phyloP scores from a whole-genome alignment of 2,888 invertebrate genomes.

The Bembecia ichneumoniformis region DNA sequence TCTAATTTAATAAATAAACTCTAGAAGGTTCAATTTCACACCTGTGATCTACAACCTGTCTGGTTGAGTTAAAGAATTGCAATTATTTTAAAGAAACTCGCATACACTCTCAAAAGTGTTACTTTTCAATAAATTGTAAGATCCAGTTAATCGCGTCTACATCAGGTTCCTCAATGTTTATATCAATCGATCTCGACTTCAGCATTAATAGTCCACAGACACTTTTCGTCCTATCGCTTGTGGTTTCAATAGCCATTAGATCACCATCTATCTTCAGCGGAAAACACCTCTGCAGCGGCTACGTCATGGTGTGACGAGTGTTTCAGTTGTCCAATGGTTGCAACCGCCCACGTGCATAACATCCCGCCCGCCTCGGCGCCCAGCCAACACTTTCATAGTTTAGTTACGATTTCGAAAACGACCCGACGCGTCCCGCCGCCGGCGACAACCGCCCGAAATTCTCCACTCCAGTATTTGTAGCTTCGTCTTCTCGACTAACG shows the following conservation, averaged over 20 bases:
- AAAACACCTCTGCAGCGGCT: conserved; percentile 67
- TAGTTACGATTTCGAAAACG: conserved; percentile 74
- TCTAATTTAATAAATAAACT: too few relatives aligned
- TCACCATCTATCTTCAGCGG: conserved; percentile 60
- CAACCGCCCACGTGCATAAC: conserved; percentile 62
- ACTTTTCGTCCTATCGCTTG: background rate
- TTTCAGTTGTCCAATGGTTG: conserved; percentile 54
- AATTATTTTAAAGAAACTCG: too few relatives aligned
- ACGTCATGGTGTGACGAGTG: conserved; percentile 55
- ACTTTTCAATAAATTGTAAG: too few relatives aligned
- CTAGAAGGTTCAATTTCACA: too few relatives aligned
- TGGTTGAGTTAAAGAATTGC: too few relatives aligned
- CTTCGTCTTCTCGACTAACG: conserved; percentile 48
- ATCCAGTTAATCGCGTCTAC: too few relatives aligned
- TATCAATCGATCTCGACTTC: background rate
- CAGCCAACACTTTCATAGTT: conserved; percentile 68
- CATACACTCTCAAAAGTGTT: too few relatives aligned
- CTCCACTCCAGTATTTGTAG: conserved; percentile 45
- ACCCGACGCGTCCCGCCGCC: conserved; percentile 72
- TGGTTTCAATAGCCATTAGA: conserved; percentile 23
- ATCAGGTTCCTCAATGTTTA: too few relatives aligned
- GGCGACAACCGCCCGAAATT: conserved; percentile 60
- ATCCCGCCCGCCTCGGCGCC: conserved; percentile 57
- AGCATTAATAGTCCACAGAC: background rate
- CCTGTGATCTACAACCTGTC: too few relatives aligned